phyloP scores from a whole-genome alignment of 2,113 vertebrate genomes.

The Haplochromis vanheusdeni region DNA sequence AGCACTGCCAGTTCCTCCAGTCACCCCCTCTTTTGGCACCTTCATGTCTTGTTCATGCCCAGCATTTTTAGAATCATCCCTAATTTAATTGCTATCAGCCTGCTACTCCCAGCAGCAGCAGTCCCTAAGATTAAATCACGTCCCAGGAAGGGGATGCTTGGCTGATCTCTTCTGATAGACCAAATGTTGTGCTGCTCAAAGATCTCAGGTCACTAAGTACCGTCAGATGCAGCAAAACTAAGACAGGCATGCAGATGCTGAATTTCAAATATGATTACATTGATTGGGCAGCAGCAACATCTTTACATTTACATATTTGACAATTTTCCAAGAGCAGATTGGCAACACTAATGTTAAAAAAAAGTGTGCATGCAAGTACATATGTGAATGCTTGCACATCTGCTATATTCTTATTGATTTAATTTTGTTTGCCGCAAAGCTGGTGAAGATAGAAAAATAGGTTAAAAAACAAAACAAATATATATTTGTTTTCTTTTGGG shows the following conservation, averaged over 20 bases:
- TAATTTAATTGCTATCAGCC: constrained; percentile 57
- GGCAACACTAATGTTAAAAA: constrained; percentile 4
- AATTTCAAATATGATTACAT: constrained; percentile 55
- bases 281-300: constrained; percentile 27
- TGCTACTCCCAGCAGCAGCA: constrained; percentile 42
- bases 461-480: background rate
- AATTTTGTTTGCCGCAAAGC: background rate
- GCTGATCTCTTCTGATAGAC: constrained; percentile 54
- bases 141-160: constrained; percentile 49
- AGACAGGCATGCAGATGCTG: constrained; percentile 38
- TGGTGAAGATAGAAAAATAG: background rate
- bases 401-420: background rate
- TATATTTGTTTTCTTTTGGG: background rate
- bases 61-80: constrained; percentile 45
- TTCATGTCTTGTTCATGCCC: constrained; percentile 15
- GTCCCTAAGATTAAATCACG: constrained; percentile 53
- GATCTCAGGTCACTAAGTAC: constrained; percentile 26
- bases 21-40: constrained; percentile 5
- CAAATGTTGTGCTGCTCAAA: constrained; percentile 44
- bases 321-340: constrained; percentile 5
- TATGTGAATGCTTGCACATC: background rate
- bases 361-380: background rate
- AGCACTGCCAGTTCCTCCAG: background rate
- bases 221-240: constrained; percentile 15
- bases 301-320: constrained; percentile 44